Conservation (phyloP, 2,888 invertebrate genomes). For the Protodeltote pygarga region DNA sequence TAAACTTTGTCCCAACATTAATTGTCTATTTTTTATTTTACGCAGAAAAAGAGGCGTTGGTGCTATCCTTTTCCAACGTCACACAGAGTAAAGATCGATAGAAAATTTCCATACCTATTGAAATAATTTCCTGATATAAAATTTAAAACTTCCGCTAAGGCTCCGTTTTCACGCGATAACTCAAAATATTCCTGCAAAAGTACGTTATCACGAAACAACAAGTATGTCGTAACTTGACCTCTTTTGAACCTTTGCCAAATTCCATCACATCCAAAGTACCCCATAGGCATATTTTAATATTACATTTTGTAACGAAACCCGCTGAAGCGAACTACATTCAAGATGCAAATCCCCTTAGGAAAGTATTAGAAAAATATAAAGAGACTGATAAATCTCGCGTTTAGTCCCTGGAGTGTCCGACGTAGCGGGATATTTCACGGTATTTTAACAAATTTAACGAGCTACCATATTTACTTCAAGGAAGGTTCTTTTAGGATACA, state of each 20-base stretch:
- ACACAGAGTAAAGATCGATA: too few relatives aligned
- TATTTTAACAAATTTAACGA: constrained; percentile 87
- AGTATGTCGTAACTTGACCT: constrained; percentile 31
- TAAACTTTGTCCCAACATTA: too few relatives aligned
- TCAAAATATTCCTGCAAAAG: too few relatives aligned
- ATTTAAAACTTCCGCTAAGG: too few relatives aligned
- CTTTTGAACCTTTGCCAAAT: constrained; percentile 26
- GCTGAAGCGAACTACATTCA: constrained; percentile 65
- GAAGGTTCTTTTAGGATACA: constrained; percentile 66
- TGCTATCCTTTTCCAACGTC: too few relatives aligned
- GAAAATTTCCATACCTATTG: too few relatives aligned
- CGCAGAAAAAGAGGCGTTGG: too few relatives aligned
- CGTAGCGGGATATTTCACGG: constrained; percentile 83
- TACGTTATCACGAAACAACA: constrained; percentile 31
- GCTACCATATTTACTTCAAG: constrained; percentile 80
- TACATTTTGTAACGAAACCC: constrained; percentile 68
- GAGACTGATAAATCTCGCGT: constrained; percentile 56
- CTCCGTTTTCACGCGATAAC: too few relatives aligned
- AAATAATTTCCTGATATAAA: too few relatives aligned
- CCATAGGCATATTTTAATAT: constrained; percentile 52
- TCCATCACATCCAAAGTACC: constrained; percentile 40
- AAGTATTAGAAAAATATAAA: constrained; percentile 82
- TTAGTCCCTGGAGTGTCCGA: constrained; percentile 75
- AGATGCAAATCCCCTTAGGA: constrained; percentile 75
- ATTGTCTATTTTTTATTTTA: too few relatives aligned